Percentiles rank a stretch among this genome's conserved stretches.
Conservation (phyloP, 1,140 invertebrate species). For the Bombyx mori region DNA sequence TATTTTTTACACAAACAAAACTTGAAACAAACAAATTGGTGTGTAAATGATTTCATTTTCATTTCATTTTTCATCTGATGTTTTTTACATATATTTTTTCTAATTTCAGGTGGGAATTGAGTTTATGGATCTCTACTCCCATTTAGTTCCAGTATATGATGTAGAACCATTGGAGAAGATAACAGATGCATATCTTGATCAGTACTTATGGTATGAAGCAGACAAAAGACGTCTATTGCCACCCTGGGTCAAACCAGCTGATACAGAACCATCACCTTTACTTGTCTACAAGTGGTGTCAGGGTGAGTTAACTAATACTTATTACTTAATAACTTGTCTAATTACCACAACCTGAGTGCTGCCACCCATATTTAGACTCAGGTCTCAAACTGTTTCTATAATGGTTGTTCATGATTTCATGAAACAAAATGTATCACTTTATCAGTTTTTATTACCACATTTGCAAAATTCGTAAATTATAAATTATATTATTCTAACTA, state of each 20-base stretch:
- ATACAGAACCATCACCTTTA: slow-evolving; percentile 97
- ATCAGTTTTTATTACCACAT: too few relatives aligned
- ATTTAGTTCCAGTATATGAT: slow-evolving; percentile 98
- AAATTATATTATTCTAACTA: too few relatives aligned
- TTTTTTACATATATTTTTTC: background rate
- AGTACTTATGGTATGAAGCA: slow-evolving; percentile 99
- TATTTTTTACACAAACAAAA: background rate
- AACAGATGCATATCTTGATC: slow-evolving; percentile 99
- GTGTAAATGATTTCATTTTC: too few relatives aligned
- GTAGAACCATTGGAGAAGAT: slow-evolving; percentile 99
- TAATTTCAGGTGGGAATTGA: slow-evolving; percentile 91
- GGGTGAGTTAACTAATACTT: slow-evolving; percentile 72
- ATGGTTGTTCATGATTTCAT: too few relatives aligned
- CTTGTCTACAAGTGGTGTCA: slow-evolving; percentile 99
- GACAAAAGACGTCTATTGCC: slow-evolving; percentile 97
- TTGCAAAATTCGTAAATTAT: too few relatives aligned
- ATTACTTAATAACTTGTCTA: too few relatives aligned
- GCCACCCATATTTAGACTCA: background rate
- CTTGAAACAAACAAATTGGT: too few relatives aligned
- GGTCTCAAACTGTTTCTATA: too few relatives aligned
- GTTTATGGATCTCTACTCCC: slow-evolving; percentile 99
- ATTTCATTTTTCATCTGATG: background rate
- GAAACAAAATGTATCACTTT: too few relatives aligned
- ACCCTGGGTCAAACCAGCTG: slow-evolving; percentile 99
- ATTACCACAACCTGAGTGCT: background rate